These are phyloP conservation scores for Dinothrombium tinctorium DNA, from an alignment of 1,140 invertebrate species.

Conservation along the genomic window DNA sequence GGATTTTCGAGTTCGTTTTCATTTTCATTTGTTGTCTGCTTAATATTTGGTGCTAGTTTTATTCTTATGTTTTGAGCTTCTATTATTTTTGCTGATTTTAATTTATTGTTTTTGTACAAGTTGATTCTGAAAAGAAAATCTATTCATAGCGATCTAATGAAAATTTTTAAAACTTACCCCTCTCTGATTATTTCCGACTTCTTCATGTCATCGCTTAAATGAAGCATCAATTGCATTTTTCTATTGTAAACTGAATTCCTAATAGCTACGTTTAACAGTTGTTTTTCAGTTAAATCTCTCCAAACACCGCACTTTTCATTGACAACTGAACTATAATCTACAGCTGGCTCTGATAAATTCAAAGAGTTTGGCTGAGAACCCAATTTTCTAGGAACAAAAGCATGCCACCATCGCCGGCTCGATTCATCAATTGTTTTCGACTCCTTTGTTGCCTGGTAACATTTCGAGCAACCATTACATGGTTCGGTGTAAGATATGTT, in stretches of 20 bases:
- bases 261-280: not conserved
- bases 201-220: not conserved
- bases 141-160: too few species aligned
- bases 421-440: not conserved
- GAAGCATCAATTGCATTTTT: not conserved
- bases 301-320: slow-evolving; percentile 10
- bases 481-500: slow-evolving; percentile 44
- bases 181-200: not conserved
- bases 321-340: not conserved
- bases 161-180: not conserved
- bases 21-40: too few species aligned
- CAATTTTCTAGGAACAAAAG: slow-evolving; percentile 4
- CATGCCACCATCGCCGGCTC: slow-evolving; percentile 7
- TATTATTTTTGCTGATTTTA: too few species aligned
- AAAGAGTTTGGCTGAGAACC: not conserved
- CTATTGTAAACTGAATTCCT: not conserved
- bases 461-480: slow-evolving; percentile 58
- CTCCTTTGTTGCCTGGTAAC: slow-evolving; percentile 18
- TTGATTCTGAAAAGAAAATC: too few species aligned
- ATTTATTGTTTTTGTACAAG: too few species aligned
- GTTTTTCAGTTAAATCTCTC: not conserved
- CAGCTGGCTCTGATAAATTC: not conserved
- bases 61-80: too few species aligned
- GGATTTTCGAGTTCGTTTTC: too few species aligned
- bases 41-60: too few species aligned